Base-by-base conservation (phyloP, 2,888 invertebrate species). In the Gibbula magus region DNA sequence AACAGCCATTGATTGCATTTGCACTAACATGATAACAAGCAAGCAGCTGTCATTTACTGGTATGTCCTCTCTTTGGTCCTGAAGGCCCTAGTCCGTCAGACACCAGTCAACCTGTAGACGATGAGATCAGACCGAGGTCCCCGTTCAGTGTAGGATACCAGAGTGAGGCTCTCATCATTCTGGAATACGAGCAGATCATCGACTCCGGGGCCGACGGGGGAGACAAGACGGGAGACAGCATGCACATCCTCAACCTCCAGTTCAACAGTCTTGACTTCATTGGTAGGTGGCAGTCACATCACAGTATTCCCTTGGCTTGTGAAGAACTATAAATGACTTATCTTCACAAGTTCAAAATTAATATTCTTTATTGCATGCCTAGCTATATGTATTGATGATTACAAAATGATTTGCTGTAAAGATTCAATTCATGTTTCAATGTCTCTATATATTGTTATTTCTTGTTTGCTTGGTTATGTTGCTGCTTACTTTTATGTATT, bases 221-320 rank as follows among this genome's bases (percentile, higher is more conserved):
- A 39, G 91, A 91, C 84, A 92, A 91, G 84, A 81, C 84, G 13
- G 75, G 18, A 95, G 90, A 91, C 83, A 91, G 92, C 45, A 86
- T 95, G 82, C 95, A 96, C 87, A 95, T 97, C 74, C 96, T 97
- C 0, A 97, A 96, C 89, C 96, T 98, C 87, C 95, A 97, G 87
- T 98, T 98, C 91, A 98, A 98, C 91, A 98, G 96, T 92, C 94
- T 98, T 86, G 98, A 98, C 92, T 96, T 98, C 78, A 98, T 98
- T 84, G 98, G 97, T 96, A 91, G 94, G 94, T 85, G 45, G 16
- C 13, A 4, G 13, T 20, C 22, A 35, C 7, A n/a, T n/a, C n/a
- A n/a, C n/a, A n/a, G n/a, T n/a, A n/a, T n/a, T n/a, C n/a, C n/a
- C n/a, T n/a, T n/a, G n/a, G n/a, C n/a, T n/a, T n/a, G n/a, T n/a